Conservation (phyloP, 1,140 invertebrate species). For the Euwallacea similis region DNA sequence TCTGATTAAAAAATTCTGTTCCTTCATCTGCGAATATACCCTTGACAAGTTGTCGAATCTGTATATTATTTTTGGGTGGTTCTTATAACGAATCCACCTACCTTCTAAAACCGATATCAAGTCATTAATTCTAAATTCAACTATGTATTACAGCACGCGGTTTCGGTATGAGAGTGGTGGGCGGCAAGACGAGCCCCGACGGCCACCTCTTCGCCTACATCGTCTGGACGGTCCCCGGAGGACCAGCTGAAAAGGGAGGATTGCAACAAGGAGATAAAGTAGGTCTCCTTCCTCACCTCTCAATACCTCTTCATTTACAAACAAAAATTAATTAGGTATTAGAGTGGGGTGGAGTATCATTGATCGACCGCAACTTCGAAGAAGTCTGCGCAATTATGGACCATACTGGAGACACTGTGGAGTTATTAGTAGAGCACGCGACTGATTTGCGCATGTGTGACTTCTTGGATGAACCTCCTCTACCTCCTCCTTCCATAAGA, state of each 20-base stretch:
- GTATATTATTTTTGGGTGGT: too few species aligned
- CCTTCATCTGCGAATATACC: too few species aligned
- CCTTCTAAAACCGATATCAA: too few species aligned
- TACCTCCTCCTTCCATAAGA: slow-evolving; percentile 43
- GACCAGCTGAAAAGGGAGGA: slow-evolving; percentile 85
- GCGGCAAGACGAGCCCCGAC: slow-evolving; percentile 81
- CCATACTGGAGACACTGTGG: slow-evolving; percentile 76
- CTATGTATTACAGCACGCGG: slow-evolving; percentile 68
- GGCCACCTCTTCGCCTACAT: slow-evolving; percentile 86
- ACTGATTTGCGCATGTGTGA: slow-evolving; percentile 71
- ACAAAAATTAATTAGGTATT: slow-evolving; percentile 58
- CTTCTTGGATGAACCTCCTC: slow-evolving; percentile 62
- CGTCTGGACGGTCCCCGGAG: slow-evolving; percentile 87
- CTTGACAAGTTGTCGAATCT: too few species aligned
- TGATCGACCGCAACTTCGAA: slow-evolving; percentile 88
- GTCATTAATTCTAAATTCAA: too few species aligned
- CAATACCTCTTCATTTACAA: background rate
- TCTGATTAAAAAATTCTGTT: too few species aligned
- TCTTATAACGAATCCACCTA: too few species aligned
- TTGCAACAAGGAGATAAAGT: slow-evolving; percentile 80
- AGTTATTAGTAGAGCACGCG: slow-evolving; percentile 79
- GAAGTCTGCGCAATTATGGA: slow-evolving; percentile 86
- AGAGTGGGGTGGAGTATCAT: slow-evolving; percentile 80
- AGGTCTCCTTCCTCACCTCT: background rate
- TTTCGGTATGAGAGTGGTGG: slow-evolving; percentile 91